These are phyloP conservation scores for Zaprionus davidi DNA, from an alignment of 1,140 invertebrate species.

Conservation along the genomic window DNA sequence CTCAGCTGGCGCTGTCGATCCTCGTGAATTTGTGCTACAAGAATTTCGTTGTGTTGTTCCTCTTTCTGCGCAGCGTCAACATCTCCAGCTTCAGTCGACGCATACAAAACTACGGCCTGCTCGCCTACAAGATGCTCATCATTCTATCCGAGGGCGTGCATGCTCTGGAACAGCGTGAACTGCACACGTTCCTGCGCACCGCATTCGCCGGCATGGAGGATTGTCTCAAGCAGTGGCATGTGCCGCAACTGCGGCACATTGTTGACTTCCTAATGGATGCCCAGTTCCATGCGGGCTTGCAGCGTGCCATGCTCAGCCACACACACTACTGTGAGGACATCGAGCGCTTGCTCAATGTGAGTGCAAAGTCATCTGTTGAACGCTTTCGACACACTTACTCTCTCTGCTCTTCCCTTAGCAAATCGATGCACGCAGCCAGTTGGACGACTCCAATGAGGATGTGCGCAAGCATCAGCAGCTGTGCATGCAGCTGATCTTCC, in stretches of 20 bases:
- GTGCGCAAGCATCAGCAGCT: slow-evolving; percentile 76
- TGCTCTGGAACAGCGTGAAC: slow-evolving; percentile 66
- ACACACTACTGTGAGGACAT: slow-evolving; percentile 71
- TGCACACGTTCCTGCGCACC: slow-evolving; percentile 84
- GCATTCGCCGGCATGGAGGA: slow-evolving; percentile 84
- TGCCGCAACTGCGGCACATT: slow-evolving; percentile 85
- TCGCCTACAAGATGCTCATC: slow-evolving; percentile 86
- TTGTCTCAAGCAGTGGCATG: slow-evolving; percentile 85
- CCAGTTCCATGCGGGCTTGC: slow-evolving; percentile 57
- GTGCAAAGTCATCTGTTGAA: slow-evolving; percentile 10
- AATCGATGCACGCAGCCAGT: slow-evolving; percentile 54
- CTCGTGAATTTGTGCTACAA: slow-evolving; percentile 87
- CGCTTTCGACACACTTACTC: not conserved
- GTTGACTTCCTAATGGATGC: slow-evolving; percentile 85
- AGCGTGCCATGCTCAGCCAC: slow-evolving; percentile 72
- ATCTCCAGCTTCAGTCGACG: slow-evolving; percentile 84
- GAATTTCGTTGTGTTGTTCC: slow-evolving; percentile 86
- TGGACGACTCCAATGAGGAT: slow-evolving; percentile 84
- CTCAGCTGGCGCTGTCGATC: slow-evolving; percentile 85
- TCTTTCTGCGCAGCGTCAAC: slow-evolving; percentile 85
- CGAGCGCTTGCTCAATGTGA: slow-evolving; percentile 71
- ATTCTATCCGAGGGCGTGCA: slow-evolving; percentile 85
- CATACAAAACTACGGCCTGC: slow-evolving; percentile 83
- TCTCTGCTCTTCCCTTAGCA: slow-evolving; percentile 43
- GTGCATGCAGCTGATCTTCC: slow-evolving; percentile 68